These are phyloP conservation scores for Catalaphyllia jardinei DNA, from an alignment of 64 coral and sea anemone genomes.

Conservation along the genomic window DNA sequence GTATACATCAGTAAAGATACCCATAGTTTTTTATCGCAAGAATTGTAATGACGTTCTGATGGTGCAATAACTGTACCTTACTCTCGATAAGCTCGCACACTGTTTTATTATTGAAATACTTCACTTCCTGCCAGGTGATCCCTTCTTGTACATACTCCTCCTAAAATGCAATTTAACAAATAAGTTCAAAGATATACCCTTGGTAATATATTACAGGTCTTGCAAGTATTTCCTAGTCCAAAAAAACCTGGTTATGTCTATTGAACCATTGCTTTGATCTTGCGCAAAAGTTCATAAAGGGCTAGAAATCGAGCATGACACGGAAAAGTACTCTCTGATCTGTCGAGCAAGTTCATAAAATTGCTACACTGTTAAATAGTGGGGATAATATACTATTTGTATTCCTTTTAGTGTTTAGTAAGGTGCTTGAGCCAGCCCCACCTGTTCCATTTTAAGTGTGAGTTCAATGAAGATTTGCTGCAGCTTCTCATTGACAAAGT, in stretches of 20 bases:
- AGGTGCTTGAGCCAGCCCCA: background rate
- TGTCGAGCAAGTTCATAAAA: too few species aligned
- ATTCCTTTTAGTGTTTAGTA: background rate
- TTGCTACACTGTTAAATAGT: background rate
- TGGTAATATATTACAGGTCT: too few species aligned
- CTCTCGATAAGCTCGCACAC: slow-evolving; percentile 92
- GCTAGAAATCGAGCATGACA: background rate
- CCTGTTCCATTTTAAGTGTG: slow-evolving; percentile 94
- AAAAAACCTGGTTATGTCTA: too few species aligned
- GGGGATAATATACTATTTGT: background rate
- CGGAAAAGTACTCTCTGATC: too few species aligned
- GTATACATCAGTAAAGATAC: too few species aligned
- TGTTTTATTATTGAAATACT: slow-evolving; percentile 91
- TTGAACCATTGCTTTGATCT: too few species aligned
- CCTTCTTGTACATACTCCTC: slow-evolving; percentile 93
- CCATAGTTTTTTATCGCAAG: too few species aligned
- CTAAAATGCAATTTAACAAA: slow-evolving; percentile 18
- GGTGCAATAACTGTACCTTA: slow-evolving; percentile 40
- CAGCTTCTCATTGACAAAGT: slow-evolving; percentile 98
- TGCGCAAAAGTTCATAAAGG: background rate
- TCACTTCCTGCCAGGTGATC: slow-evolving; percentile 88
- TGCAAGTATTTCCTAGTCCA: too few species aligned
- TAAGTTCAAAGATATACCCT: background rate
- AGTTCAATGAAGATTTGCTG: slow-evolving; percentile 99
- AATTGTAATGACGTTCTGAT: background rate